phyloP scores from a whole-genome alignment of 2,113 vertebrate genomes.

The Cnemophilus loriae region DNA sequence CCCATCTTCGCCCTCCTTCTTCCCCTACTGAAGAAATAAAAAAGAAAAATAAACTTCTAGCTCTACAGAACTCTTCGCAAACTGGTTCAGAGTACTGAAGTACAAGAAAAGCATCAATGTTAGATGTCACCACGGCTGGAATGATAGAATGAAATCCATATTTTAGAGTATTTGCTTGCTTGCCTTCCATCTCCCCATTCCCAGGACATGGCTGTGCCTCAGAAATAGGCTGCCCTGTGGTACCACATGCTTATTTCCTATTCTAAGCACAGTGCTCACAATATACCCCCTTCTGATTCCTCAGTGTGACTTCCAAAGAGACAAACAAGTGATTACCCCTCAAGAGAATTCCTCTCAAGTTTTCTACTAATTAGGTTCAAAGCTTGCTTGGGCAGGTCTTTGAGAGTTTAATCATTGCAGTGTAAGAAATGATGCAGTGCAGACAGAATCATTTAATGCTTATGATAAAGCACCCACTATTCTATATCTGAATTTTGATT shows the following conservation, averaged over 20 bases:
- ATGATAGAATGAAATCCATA: neutral
- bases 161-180: neutral
- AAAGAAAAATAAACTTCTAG: neutral
- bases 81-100: neutral
- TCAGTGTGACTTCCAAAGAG: neutral
- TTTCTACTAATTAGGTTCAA: neutral
- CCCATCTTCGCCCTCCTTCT: neutral
- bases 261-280: neutral
- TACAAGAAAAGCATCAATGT: neutral
- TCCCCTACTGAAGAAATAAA: neutral
- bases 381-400: neutral
- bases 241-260: neutral
- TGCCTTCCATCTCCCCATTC: neutral
- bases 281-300: neutral
- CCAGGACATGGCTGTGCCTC: neutral
- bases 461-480: neutral
- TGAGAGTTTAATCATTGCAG: neutral
- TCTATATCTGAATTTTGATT: neutral
- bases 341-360: neutral
- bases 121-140: neutral
- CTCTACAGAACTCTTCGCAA: neutral
- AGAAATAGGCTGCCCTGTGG: neutral
- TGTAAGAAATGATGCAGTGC: neutral
- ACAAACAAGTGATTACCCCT: neutral
- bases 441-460: neutral